These are phyloP conservation scores for Bubo bubo DNA, from an alignment of 2,113 vertebrate genomes.

Conservation along the genomic window DNA sequence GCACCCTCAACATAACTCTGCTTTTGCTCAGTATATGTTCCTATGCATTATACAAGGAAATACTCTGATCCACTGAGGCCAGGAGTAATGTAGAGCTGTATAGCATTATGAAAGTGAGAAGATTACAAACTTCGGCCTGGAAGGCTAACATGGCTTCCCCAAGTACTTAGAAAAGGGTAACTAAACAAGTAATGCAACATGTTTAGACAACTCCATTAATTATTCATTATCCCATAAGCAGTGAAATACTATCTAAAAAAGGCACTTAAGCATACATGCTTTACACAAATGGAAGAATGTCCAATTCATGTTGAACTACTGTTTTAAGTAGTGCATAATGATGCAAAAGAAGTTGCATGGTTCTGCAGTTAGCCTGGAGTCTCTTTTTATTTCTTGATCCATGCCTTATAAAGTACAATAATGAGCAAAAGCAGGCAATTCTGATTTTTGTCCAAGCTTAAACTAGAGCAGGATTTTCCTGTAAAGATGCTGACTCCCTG, in stretches of 20 bases:
- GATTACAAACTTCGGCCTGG: background rate
- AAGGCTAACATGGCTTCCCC: background rate
- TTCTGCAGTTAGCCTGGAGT: background rate
- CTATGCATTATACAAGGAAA: background rate
- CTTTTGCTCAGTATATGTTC: background rate
- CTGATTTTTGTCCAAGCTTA: background rate
- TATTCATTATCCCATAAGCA: background rate
- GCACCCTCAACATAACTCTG: fast-evolving
- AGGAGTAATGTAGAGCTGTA: fast-evolving
- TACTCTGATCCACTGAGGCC: background rate
- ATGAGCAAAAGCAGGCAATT: background rate
- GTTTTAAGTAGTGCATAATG: background rate
- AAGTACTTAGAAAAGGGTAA: background rate
- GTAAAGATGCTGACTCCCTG: background rate
- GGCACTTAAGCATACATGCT: background rate
- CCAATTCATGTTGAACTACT: background rate
- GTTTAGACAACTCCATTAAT: background rate
- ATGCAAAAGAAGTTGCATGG: background rate
- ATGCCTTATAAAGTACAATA: background rate
- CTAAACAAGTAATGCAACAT: background rate
- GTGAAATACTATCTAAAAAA: background rate
- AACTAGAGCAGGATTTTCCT: background rate
- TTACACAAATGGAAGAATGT: background rate
- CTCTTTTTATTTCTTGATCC: background rate
- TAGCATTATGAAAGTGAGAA: background rate